Evolutionary conservation across 2,888 invertebrate species (phyloP).

Genomic region (Monoplex corrugatus): DNA sequence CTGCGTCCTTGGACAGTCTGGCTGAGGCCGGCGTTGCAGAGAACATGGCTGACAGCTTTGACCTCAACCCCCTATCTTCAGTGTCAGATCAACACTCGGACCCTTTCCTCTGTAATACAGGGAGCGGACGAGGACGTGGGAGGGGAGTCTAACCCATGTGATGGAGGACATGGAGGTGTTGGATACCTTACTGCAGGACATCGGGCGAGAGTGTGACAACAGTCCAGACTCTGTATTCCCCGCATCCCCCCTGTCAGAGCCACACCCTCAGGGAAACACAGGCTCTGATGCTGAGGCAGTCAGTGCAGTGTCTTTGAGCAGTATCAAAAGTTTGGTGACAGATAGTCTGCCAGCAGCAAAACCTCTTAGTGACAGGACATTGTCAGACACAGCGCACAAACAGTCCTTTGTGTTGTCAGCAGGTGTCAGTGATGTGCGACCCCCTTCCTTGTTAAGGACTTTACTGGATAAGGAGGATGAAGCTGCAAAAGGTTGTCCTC

Average conservation of each 20-base stretch:
- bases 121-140: background rate
- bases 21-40: background rate
- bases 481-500: constrained; percentile 7
- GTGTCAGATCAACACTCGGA: constrained; percentile 44
- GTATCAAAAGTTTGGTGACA: background rate
- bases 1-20: background rate
- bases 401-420: background rate
- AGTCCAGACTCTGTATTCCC: background rate
- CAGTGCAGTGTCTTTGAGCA: background rate
- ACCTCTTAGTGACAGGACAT: background rate
- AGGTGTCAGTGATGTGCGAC: background rate
- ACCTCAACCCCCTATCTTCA: background rate
- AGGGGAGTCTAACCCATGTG: background rate
- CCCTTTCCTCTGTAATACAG: constrained; percentile 46
- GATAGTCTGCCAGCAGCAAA: background rate
- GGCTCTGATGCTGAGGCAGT: background rate
- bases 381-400: background rate
- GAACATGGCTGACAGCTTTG: background rate
- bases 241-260: background rate
- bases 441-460: constrained; percentile 53
- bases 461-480: constrained; percentile 55
- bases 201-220: constrained; percentile 43
- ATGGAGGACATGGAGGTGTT: constrained; percentile 52
- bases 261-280: background rate
- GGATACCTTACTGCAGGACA: constrained; percentile 52